Percentiles rank a stretch among this genome's conserved stretches.
These are phyloP conservation scores for Holacanthus passer DNA, from an alignment of 2,113 vertebrate species.

Conservation along the genomic window DNA sequence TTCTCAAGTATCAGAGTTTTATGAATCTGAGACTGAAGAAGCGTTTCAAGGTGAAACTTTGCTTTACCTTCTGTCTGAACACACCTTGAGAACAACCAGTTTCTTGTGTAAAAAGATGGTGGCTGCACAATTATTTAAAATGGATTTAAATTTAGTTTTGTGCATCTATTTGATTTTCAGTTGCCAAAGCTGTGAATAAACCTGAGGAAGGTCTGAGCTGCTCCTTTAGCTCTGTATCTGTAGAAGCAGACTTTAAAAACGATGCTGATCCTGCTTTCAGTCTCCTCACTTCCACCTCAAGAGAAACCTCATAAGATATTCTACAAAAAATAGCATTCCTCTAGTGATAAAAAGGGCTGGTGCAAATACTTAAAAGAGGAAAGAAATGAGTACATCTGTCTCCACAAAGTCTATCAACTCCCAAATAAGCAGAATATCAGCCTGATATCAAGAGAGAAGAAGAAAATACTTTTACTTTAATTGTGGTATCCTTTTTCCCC, in stretches of 20 bases:
- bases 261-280: neutral
- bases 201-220: conserved; percentile 2
- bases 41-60: neutral
- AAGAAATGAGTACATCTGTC: neutral
- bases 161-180: neutral
- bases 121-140: conserved; percentile 11
- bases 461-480: neutral
- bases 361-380: conserved; percentile 21
- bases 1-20: neutral
- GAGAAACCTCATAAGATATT: neutral
- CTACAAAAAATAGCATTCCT: conserved; percentile 23
- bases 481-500: neutral
- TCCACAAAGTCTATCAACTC: neutral
- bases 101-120: conserved; percentile 14
- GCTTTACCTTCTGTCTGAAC: neutral
- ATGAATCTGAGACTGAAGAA: neutral
- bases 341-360: conserved; percentile 14
- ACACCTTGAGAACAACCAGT: neutral
- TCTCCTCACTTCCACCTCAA: neutral
- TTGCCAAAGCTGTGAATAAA: neutral
- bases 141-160: neutral
- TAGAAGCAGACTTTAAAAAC: neutral
- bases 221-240: neutral
- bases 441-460: neutral
- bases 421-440: neutral